Evolutionary conservation across 92 coral and sea anemone genomes (phyloP).

Genomic region (Palythoa caribaeorum): DNA sequence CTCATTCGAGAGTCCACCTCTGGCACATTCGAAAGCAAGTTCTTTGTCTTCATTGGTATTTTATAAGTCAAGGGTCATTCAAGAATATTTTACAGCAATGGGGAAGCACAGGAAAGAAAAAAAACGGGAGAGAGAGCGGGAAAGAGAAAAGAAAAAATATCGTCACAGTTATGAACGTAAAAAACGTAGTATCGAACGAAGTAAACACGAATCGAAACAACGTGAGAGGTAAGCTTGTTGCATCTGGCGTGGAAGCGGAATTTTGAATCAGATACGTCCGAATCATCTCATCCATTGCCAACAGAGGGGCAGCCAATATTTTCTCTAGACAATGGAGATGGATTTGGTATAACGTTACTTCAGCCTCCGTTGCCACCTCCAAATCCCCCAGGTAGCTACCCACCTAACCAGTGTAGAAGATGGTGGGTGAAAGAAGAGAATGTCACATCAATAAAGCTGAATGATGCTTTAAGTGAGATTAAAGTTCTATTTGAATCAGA

Average conservation of each 20-base stretch:
- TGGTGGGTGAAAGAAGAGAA: constrained; percentile 54
- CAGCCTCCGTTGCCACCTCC: constrained; percentile 62
- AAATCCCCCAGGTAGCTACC: constrained; percentile 59
- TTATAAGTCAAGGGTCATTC: constrained; percentile 43
- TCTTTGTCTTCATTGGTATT: neutral
- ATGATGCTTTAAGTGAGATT: constrained; percentile 56
- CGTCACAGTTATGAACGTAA: too few species aligned
- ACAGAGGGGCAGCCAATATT: neutral
- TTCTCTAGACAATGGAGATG: constrained; percentile 54
- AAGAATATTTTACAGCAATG: constrained; percentile 38
- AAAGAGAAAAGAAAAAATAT: too few species aligned
- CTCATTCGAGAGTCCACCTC: constrained; percentile 58
- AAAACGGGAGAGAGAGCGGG: neutral
- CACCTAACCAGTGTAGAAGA: constrained; percentile 49
- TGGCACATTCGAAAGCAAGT: constrained; percentile 37
- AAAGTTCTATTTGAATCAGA: constrained; percentile 43
- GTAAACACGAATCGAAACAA: constrained; percentile 33
- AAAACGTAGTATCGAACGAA: too few species aligned
- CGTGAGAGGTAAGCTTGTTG: constrained; percentile 47
- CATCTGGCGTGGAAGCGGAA: neutral
- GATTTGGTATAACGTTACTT: constrained; percentile 50
- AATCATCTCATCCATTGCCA: too few species aligned
- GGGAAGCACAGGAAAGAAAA: constrained; percentile 39
- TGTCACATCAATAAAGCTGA: constrained; percentile 29
- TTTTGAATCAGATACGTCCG: neutral